Evolutionary conservation across 2,888 invertebrate genomes (phyloP).

Genomic region (Julus scandinavius): DNA sequence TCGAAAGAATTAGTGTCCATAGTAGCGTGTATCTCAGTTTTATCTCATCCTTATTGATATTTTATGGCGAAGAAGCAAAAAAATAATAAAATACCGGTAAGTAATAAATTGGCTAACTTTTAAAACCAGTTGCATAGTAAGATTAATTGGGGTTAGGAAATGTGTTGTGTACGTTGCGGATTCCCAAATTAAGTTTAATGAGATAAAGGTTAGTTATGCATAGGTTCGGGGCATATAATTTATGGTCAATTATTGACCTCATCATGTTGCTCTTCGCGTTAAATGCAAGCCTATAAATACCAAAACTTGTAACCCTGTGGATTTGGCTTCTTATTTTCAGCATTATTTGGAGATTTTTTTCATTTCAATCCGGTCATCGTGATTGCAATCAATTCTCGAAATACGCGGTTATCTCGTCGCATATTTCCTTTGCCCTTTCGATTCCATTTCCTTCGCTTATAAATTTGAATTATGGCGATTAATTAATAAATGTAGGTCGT

Average conservation of each 20-base stretch:
- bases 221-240: background rate
- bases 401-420: constrained; percentile 12
- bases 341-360: no score
- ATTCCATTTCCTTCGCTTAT: background rate
- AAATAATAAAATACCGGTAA: background rate
- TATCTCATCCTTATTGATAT: background rate
- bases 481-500: constrained; percentile 1
- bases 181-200: background rate
- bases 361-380: background rate
- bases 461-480: background rate
- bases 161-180: background rate
- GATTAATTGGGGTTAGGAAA: constrained; percentile 5
- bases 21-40: background rate
- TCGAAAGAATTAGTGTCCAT: background rate
- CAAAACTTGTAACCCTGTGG: no score
- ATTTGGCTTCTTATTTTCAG: no score
- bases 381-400: constrained; percentile 21
- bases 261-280: no score
- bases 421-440: constrained; percentile 6
- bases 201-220: background rate
- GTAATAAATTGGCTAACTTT: background rate
- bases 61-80: background rate
- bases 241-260: background rate
- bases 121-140: background rate
- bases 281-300: no score